Evolutionary conservation across 2,888 invertebrate genomes (phyloP).

Genomic region (Caenorhabditis zanzibari): DNA sequence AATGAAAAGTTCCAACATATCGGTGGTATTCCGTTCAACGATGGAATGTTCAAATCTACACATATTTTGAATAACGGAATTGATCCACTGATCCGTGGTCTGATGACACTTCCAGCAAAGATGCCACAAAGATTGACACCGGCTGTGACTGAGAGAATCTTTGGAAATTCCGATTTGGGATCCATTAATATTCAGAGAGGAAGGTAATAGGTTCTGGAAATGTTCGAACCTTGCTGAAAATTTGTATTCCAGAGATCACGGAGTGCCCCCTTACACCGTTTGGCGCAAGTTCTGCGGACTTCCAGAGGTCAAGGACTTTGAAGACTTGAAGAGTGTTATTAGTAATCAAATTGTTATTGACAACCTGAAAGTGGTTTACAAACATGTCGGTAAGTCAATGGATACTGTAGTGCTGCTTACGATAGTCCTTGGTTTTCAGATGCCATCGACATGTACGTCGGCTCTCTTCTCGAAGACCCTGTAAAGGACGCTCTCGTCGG

Average conservation of each 20-base stretch:
- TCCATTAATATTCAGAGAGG: constrained; percentile 96
- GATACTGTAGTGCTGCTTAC: too few relatives aligned
- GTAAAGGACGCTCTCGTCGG: constrained; percentile 85
- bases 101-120: constrained; percentile 93
- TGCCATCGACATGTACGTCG: constrained; percentile 85
- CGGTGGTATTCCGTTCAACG: constrained; percentile 81
- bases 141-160: constrained; percentile 94
- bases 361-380: constrained; percentile 90
- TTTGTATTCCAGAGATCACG: constrained; percentile 89
- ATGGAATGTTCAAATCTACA: constrained; percentile 79
- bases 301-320: constrained; percentile 83
- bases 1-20: constrained; percentile 81
- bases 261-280: constrained; percentile 90
- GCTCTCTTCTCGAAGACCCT: constrained; percentile 85
- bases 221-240: background rate
- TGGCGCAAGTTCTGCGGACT: constrained; percentile 92
- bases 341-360: constrained; percentile 88
- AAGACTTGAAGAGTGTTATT: constrained; percentile 91
- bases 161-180: constrained; percentile 89
- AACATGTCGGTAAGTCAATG: constrained; percentile 79
- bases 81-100: constrained; percentile 95
- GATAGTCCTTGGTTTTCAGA: constrained; percentile 39
- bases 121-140: constrained; percentile 88
- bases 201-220: constrained; percentile 38
- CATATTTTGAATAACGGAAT: constrained; percentile 87